These are phyloP conservation scores for Caradrina clavipalpis DNA, from an alignment of 2,888 invertebrate species.

Conservation along the genomic window DNA sequence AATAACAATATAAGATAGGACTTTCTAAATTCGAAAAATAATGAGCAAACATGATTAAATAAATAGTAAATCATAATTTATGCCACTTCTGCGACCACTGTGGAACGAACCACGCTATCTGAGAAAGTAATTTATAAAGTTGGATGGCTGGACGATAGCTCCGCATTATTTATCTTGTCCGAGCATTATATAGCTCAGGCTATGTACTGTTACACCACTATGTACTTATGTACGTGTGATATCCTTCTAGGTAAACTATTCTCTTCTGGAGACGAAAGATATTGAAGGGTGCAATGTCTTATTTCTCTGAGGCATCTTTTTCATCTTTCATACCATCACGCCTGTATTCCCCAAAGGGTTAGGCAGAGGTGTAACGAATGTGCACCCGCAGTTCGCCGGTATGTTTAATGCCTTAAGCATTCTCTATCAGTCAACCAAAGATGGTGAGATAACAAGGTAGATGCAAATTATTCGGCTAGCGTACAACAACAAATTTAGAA, in stretches of 20 bases:
- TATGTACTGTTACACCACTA: conserved; percentile 49
- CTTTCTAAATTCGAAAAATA: too few species aligned
- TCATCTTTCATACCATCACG: too few species aligned
- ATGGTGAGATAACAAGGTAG: too few species aligned
- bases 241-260: conserved; percentile 21
- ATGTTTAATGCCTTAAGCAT: too few species aligned
- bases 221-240: conserved; percentile 22
- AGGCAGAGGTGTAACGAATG: too few species aligned
- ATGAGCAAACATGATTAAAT: not conserved
- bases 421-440: too few species aligned
- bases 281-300: not conserved
- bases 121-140: conserved; percentile 88
- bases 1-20: too few species aligned
- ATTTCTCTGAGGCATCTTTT: too few species aligned
- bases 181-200: conserved; percentile 55
- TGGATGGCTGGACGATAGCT: conserved; percentile 80
- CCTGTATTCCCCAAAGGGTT: too few species aligned
- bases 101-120: conserved; percentile 74
- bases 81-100: conserved; percentile 63
- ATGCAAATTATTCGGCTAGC: too few species aligned
- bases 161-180: conserved; percentile 80
- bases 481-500: too few species aligned
- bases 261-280: not conserved
- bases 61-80: conserved; percentile 33
- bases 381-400: too few species aligned